phyloP scores from a whole-genome alignment of 2,888 invertebrate genomes.

The Leptarthrus brevirostris region DNA sequence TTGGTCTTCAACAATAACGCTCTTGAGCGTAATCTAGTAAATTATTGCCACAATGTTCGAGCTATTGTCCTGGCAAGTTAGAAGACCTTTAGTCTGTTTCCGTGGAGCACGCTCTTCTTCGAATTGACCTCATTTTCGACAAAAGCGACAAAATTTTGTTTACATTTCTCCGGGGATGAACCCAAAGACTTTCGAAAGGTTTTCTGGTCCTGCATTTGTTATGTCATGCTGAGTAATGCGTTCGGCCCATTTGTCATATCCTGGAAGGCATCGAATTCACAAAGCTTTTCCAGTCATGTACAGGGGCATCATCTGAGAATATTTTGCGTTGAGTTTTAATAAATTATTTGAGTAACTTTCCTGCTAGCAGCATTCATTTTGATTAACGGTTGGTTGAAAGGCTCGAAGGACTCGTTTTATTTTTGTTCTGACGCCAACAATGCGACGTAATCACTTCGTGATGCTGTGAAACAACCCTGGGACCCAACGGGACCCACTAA shows the following conservation, averaged over 20 bases:
- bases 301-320: background rate
- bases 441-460: background rate
- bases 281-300: constrained; percentile 9
- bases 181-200: constrained; percentile 5
- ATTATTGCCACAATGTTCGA: constrained; percentile 31
- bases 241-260: constrained; percentile 33
- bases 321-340: background rate
- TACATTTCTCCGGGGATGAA: constrained; percentile 40
- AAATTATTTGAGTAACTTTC: constrained; percentile 21
- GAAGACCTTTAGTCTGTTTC: background rate
- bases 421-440: background rate
- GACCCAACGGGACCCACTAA: background rate
- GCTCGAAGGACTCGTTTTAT: background rate
- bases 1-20: constrained; percentile 6
- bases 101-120: constrained; percentile 7
- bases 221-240: constrained; percentile 46
- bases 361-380: background rate
- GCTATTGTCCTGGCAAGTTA: constrained; percentile 34
- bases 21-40: constrained; percentile 35
- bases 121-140: constrained; percentile 39
- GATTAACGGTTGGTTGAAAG: background rate
- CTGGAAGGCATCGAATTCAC: constrained; percentile 5
- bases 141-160: constrained; percentile 45
- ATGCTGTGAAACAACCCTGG: background rate
- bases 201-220: constrained; percentile 22